These are phyloP conservation scores for Lethocerus indicus DNA, from an alignment of 1,140 invertebrate genomes.

Conservation along the genomic window DNA sequence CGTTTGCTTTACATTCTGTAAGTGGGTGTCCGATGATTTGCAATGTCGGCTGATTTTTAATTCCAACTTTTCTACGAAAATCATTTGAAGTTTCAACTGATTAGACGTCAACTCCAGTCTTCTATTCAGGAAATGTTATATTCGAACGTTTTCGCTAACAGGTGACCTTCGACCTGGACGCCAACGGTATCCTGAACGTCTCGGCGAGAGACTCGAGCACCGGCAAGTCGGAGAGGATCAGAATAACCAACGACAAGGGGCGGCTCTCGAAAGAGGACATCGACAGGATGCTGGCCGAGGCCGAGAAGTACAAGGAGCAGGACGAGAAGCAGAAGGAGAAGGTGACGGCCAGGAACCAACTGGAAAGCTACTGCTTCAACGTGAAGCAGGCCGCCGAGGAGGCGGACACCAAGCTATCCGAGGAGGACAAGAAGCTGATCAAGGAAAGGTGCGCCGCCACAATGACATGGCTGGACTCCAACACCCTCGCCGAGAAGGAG, in stretches of 20 bases:
- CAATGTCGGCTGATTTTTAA: no score
- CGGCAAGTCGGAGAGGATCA: slow-evolving; percentile 32
- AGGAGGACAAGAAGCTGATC: slow-evolving; percentile 23
- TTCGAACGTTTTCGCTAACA: no score
- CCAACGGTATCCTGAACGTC: slow-evolving; percentile 51
- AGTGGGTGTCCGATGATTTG: no score
- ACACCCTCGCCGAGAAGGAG: slow-evolving; percentile 52
- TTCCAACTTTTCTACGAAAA: no score
- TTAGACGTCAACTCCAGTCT: no score
- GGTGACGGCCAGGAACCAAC: slow-evolving; percentile 41
- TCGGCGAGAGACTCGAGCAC: slow-evolving; percentile 34
- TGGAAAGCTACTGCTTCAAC: slow-evolving; percentile 54
- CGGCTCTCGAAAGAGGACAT: slow-evolving; percentile 35
- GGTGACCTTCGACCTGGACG: slow-evolving; percentile 47
- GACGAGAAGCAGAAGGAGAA: slow-evolving; percentile 35
- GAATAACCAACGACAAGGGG: slow-evolving; percentile 38
- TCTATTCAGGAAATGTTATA: no score
- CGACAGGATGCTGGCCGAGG: slow-evolving; percentile 46
- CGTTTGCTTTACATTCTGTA: no score
- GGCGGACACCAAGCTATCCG: slow-evolving; percentile 20
- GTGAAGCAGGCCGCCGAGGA: slow-evolving; percentile 37
- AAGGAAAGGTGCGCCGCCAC: slow-evolving; percentile 35
- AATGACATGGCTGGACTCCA: slow-evolving; percentile 42
- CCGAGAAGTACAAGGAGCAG: slow-evolving; percentile 40
- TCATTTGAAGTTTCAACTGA: no score